Evolutionary conservation across 2,113 vertebrate genomes (phyloP).

Genomic region (Shinisaurus crocodilurus): DNA sequence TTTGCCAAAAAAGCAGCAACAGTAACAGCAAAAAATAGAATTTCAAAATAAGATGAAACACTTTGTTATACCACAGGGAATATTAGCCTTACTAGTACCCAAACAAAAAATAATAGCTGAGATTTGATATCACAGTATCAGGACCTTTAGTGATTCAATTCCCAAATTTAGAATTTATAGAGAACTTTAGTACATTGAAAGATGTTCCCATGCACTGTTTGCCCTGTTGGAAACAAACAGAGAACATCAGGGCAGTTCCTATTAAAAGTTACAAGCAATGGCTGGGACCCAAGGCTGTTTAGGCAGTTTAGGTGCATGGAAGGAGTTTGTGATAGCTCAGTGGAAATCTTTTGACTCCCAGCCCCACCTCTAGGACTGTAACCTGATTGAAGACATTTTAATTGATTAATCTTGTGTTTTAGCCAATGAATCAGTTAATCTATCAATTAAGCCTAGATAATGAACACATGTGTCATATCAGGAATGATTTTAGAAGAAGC

Average conservation of each 20-base stretch:
- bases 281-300: constrained; percentile 36
- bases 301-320: constrained; percentile 9
- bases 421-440: not conserved
- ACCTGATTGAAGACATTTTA: not conserved
- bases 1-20: constrained; percentile 52
- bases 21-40: not conserved
- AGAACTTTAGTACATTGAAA: constrained; percentile 52
- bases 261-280: constrained; percentile 55
- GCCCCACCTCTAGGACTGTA: not conserved
- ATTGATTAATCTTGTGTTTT: not conserved
- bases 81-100: constrained; percentile 52
- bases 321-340: not conserved
- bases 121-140: constrained; percentile 37
- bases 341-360: not conserved
- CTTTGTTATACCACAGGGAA: constrained; percentile 61
- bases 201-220: constrained; percentile 59
- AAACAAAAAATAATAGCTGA: constrained; percentile 64
- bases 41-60: constrained; percentile 36
- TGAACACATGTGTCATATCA: not conserved
- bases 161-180: constrained; percentile 65
- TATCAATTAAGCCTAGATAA: not conserved
- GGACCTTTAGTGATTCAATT: constrained; percentile 40
- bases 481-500: not conserved
- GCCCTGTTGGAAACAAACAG: constrained; percentile 46
- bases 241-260: constrained; percentile 61